phyloP scores from a whole-genome alignment of 2,888 invertebrate species.

The Orchestes rusci region DNA sequence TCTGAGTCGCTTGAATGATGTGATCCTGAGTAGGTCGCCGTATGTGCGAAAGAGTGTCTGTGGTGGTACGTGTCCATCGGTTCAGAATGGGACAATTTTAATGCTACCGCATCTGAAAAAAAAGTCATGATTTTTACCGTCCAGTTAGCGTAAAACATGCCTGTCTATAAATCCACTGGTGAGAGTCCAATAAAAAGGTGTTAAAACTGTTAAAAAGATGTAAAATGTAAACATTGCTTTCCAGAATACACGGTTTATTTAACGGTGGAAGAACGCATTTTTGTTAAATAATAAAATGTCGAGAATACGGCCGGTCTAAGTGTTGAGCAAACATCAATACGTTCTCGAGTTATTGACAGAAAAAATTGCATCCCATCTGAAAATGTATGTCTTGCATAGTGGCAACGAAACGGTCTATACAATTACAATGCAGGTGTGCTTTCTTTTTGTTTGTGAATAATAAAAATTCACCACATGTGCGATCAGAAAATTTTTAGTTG shows the following conservation, averaged over 20 bases:
- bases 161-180: no score
- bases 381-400: slow-evolving; percentile 10
- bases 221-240: slow-evolving; percentile 19
- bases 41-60: slow-evolving; percentile 18
- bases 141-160: no score
- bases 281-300: slow-evolving; percentile 24
- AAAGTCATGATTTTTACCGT: neutral
- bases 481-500: no score
- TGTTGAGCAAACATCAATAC: slow-evolving; percentile 18
- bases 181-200: slow-evolving; percentile 23
- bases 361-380: slow-evolving; percentile 18
- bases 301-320: slow-evolving; percentile 22
- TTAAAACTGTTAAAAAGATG: slow-evolving; percentile 19
- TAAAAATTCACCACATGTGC: no score
- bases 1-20: slow-evolving; percentile 51
- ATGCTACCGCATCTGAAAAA: slow-evolving; percentile 39
- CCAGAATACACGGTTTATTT: slow-evolving; percentile 20
- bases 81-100: slow-evolving; percentile 37
- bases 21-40: slow-evolving; percentile 29
- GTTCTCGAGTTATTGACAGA: slow-evolving; percentile 23
- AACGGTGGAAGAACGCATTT: slow-evolving; percentile 24
- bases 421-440: slow-evolving; percentile 17
- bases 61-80: slow-evolving; percentile 35
- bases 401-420: slow-evolving; percentile 9
- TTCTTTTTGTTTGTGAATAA: slow-evolving; percentile 5